Percentiles rank a stretch among this genome's conserved stretches.
These are phyloP conservation scores for Coptodon rendalli DNA, from an alignment of 2,113 vertebrate genomes.

Conservation along the genomic window DNA sequence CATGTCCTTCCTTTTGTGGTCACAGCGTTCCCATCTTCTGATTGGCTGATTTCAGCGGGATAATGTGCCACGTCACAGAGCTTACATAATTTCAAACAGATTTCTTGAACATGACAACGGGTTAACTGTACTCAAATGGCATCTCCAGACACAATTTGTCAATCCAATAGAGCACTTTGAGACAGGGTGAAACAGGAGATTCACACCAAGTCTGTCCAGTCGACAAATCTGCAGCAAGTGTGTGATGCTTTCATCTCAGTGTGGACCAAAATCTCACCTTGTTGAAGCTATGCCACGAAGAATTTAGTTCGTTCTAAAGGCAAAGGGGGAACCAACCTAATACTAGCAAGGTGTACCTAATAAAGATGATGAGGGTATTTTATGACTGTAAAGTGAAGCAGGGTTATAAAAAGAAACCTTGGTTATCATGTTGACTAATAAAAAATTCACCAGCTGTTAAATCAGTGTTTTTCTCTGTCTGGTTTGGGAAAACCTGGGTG, in stretches of 20 bases:
- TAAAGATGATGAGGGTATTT: background rate
- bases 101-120: background rate
- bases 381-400: background rate
- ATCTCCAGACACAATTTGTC: background rate
- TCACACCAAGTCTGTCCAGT: background rate
- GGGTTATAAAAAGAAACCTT: background rate
- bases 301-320: background rate
- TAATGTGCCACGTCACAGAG: background rate
- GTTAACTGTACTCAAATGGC: background rate
- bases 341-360: background rate
- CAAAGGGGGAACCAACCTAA: background rate
- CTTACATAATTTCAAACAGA: background rate
- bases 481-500: background rate
- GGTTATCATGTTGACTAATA: background rate
- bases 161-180: background rate
- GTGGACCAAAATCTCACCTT: background rate
- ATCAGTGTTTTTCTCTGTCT: background rate
- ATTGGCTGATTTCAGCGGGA: background rate
- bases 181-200: background rate
- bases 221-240: background rate
- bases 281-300: background rate
- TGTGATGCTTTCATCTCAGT: background rate
- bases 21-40: background rate
- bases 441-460: background rate
- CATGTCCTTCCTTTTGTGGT: background rate